A percentile compares a stretch with the other conserved stretches of the same genome.
Evolutionary conservation across 2,888 invertebrate species (phyloP).

Genomic region (Drosophila setosimentum): DNA sequence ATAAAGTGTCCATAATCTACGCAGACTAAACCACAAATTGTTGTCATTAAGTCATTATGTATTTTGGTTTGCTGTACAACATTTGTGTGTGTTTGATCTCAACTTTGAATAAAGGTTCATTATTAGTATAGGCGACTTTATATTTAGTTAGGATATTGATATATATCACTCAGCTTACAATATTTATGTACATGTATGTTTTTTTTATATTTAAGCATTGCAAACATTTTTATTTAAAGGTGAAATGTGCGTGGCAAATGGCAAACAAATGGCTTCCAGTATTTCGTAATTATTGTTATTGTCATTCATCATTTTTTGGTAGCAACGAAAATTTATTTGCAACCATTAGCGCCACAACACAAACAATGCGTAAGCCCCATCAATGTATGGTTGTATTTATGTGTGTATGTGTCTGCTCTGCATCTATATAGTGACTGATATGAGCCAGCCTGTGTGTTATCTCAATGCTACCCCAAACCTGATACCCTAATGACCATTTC

Average conservation of each 20-base stretch:
- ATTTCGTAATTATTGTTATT: conserved; percentile 56
- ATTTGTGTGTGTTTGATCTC: neutral
- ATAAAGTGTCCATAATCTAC: neutral
- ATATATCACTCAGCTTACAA: neutral
- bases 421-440: conserved; percentile 10
- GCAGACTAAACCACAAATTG: neutral
- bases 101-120: neutral
- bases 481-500: conserved; percentile 44
- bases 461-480: conserved; percentile 16
- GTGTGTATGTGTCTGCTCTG: neutral
- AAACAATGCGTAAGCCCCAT: conserved; percentile 11
- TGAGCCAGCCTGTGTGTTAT: conserved; percentile 20
- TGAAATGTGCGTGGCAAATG: conserved; percentile 15
- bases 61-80: neutral
- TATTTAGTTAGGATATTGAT: neutral
- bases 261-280: conserved; percentile 22
- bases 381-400: conserved; percentile 16
- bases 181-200: neutral
- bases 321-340: conserved; percentile 17
- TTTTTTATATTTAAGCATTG: neutral
- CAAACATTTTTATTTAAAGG: neutral
- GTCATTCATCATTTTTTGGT: conserved; percentile 49
- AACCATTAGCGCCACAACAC: conserved; percentile 32
- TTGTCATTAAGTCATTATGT: conserved; percentile 1
- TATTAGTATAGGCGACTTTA: neutral